Conservation (phyloP, 92 coral and sea anemone genomes). For the Epizoanthus fatuus region DNA sequence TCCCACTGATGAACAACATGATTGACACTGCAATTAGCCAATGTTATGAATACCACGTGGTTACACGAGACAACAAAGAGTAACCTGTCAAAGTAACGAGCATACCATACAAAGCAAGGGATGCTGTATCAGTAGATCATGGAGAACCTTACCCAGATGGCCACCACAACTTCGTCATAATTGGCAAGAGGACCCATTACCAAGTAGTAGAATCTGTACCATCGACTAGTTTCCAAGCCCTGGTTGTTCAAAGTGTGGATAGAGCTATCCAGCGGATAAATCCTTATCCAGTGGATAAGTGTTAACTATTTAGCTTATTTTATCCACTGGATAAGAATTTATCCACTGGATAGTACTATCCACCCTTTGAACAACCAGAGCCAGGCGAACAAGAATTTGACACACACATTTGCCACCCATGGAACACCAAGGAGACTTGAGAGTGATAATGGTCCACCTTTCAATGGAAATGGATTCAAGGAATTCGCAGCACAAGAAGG, state of each 20-base stretch:
- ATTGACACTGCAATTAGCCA: no score
- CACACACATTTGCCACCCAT: background rate
- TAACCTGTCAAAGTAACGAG: slow-evolving; percentile 36
- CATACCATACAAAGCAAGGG: slow-evolving; percentile 27
- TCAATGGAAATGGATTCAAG: no score
- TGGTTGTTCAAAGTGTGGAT: no score
- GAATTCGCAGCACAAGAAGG: background rate
- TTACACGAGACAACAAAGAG: background rate
- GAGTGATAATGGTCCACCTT: slow-evolving; percentile 58
- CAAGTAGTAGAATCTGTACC: no score
- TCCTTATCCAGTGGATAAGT: background rate
- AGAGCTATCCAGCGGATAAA: slow-evolving; percentile 53
- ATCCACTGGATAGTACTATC: no score
- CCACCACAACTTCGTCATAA: background rate
- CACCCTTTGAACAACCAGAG: slow-evolving; percentile 10
- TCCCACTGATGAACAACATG: no score
- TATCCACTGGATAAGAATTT: no score
- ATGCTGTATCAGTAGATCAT: slow-evolving; percentile 10
- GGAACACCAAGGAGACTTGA: slow-evolving; percentile 46
- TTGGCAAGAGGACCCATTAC: slow-evolving; percentile 46
- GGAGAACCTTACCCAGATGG: no score
- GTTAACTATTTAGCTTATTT: no score
- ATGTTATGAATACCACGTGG: no score
- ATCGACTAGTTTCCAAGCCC: no score
- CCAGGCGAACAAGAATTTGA: slow-evolving; percentile 14